Evolutionary conservation across 1,140 invertebrate genomes (phyloP).

Genomic region (Drosophila virilis): DNA sequence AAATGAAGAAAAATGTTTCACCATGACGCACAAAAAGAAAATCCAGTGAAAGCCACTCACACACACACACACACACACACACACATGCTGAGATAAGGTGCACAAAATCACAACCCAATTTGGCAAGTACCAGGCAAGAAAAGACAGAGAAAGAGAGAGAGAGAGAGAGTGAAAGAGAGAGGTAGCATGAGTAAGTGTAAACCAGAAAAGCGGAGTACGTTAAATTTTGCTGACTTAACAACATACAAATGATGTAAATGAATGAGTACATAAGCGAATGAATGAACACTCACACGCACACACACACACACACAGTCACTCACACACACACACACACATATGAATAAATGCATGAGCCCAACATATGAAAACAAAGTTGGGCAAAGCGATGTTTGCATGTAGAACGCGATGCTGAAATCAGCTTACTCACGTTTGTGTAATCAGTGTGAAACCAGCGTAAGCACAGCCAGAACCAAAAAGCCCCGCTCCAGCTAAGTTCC

Average conservation of each 20-base stretch:
- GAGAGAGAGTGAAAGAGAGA: conserved; percentile 2
- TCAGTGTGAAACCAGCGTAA: conserved; percentile 73
- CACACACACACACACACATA: conserved; percentile 30
- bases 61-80: not conserved
- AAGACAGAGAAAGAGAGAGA: not conserved
- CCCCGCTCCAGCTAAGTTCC: conserved; percentile 6
- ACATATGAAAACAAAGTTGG: conserved; percentile 21
- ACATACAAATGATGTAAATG: conserved; percentile 81
- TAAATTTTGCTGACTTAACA: conserved; percentile 81
- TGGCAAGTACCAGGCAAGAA: conserved; percentile 31
- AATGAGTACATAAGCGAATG: conserved; percentile 73
- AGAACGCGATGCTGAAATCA: conserved; percentile 78
- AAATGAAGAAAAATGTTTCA: conserved; percentile 25
- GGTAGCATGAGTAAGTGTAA: conserved; percentile 60
- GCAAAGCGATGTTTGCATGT: conserved; percentile 71
- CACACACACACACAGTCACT: conserved; percentile 3
- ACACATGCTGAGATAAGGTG: conserved; percentile 39
- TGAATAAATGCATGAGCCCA: conserved; percentile 75
- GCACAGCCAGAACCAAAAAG: conserved; percentile 42
- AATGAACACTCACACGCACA: conserved; percentile 45
- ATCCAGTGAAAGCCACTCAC: conserved; percentile 21
- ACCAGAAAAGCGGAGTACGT: conserved; percentile 68
- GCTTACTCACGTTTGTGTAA: conserved; percentile 81
- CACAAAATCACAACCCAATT: conserved; percentile 63
- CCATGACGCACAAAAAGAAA: conserved; percentile 48